Percentiles rank a stretch among this genome's conserved stretches.
These are phyloP conservation scores for Drosophila anomelani DNA, from an alignment of 2,888 invertebrate genomes.

Conservation along the genomic window DNA sequence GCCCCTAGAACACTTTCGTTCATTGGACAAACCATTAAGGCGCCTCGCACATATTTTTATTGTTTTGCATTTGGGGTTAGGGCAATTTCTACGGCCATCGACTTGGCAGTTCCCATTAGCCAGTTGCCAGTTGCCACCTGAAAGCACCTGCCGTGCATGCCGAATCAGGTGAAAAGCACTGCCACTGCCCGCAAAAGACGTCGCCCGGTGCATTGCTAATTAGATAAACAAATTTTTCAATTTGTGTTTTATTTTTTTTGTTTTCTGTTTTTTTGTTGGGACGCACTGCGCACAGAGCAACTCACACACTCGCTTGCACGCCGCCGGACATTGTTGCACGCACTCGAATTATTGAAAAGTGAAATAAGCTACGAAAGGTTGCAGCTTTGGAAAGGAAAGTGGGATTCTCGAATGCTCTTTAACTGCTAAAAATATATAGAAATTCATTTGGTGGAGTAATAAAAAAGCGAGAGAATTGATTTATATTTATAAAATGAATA, in stretches of 20 bases:
- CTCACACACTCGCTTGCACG: slow-evolving; percentile 13
- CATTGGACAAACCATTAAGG: slow-evolving; percentile 23
- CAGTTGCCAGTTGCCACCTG: slow-evolving; percentile 13
- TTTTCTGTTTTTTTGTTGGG: slow-evolving; percentile 2
- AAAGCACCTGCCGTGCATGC: slow-evolving; percentile 61
- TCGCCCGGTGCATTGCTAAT: slow-evolving; percentile 72
- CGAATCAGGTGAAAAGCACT: slow-evolving; percentile 67
- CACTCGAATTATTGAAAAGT: slow-evolving; percentile 76
- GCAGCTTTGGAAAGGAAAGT: neutral
- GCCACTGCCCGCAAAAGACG: slow-evolving; percentile 45
- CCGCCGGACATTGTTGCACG: slow-evolving; percentile 73
- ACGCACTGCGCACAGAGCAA: slow-evolving; percentile 16
- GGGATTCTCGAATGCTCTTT: slow-evolving; percentile 20
- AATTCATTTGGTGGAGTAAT: neutral
- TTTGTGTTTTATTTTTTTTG: neutral
- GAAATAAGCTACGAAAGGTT: slow-evolving; percentile 48
- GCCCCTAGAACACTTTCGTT: slow-evolving; percentile 67
- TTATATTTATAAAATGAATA: too few relatives aligned
- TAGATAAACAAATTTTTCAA: slow-evolving; percentile 73
- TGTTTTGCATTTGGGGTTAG: slow-evolving; percentile 69
- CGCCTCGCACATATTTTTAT: slow-evolving; percentile 36
- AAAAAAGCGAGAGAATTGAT: too few relatives aligned
- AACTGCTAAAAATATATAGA: neutral
- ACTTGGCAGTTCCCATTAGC: slow-evolving; percentile 21
- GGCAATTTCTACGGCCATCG: slow-evolving; percentile 60